Conservation (phyloP, 1,140 invertebrate genomes). For the Drosophila yakuba region DNA sequence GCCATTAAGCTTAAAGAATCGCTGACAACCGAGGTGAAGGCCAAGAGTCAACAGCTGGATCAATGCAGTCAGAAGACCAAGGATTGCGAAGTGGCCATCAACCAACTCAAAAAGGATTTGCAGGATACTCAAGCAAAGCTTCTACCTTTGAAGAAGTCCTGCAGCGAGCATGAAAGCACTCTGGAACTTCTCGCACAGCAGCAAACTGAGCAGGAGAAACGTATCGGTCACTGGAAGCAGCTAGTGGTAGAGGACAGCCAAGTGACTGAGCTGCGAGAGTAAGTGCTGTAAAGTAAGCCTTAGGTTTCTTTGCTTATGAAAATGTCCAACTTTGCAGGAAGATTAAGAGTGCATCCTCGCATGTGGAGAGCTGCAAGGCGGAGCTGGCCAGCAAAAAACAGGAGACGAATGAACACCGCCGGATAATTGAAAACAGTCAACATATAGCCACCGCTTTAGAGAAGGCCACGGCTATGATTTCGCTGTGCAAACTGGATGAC, state of each 20-base stretch:
- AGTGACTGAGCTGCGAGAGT: conserved; percentile 46
- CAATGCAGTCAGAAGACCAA: conserved; percentile 22
- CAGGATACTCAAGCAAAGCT: conserved; percentile 23
- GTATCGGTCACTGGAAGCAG: conserved; percentile 43
- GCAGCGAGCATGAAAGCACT: conserved; percentile 11
- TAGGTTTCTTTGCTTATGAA: neutral
- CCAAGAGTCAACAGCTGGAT: conserved; percentile 40
- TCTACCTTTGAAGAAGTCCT: conserved; percentile 10
- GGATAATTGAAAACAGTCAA: conserved; percentile 38
- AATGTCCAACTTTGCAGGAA: conserved; percentile 23
- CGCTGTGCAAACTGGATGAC: conserved; percentile 22
- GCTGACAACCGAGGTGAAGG: conserved; percentile 28
- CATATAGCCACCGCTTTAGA: conserved; percentile 42
- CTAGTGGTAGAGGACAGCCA: conserved; percentile 56
- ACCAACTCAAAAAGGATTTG: conserved; percentile 32
- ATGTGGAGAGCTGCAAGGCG: conserved; percentile 39
- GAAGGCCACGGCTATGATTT: conserved; percentile 36
- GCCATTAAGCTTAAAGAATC: conserved; percentile 34
- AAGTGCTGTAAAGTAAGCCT: neutral
- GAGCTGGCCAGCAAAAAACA: conserved; percentile 40
- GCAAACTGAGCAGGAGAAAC: conserved; percentile 22
- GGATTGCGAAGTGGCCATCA: conserved; percentile 27
- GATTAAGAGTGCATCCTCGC: conserved; percentile 8
- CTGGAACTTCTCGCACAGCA: conserved; percentile 22
- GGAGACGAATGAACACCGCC: conserved; percentile 34